Conservation (phyloP, 2,888 invertebrate species). For the Luperina testacea region DNA sequence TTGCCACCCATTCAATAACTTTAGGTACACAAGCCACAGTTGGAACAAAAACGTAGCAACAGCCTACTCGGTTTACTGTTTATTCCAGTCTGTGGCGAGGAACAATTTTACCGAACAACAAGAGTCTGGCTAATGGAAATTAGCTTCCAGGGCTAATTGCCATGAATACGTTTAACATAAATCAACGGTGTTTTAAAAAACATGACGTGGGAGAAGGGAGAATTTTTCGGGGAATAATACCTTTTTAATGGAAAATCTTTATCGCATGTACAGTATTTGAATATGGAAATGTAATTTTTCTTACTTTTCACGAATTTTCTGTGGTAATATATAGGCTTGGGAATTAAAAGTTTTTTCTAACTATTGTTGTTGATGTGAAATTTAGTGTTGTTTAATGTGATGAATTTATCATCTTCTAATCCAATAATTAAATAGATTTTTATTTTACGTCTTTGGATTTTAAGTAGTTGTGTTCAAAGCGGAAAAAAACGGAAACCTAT, state of each 20-base stretch:
- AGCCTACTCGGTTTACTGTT: constrained; percentile 53
- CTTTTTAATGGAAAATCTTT: constrained; percentile 66
- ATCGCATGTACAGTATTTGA: constrained; percentile 58
- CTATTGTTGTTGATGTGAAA: constrained; percentile 32
- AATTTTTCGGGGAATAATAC: constrained; percentile 61
- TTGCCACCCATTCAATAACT: not conserved
- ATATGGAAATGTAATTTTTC: constrained; percentile 60
- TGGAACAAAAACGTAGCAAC: constrained; percentile 3
- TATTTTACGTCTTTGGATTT: not conserved
- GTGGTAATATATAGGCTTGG: constrained; percentile 26
- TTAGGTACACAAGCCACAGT: not conserved
- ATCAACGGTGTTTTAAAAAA: constrained; percentile 78
- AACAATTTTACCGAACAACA: constrained; percentile 72
- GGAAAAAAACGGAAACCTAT: too few relatives aligned
- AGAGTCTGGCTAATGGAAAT: constrained; percentile 78
- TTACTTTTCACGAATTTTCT: constrained; percentile 39
- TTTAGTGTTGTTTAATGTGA: not conserved
- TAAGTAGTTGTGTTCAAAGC: too few relatives aligned
- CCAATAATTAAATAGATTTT: not conserved
- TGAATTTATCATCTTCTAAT: not conserved
- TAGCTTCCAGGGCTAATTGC: constrained; percentile 79
- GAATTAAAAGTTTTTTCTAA: constrained; percentile 38
- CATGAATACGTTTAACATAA: constrained; percentile 81
- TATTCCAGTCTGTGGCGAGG: constrained; percentile 49
- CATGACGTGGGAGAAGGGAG: constrained; percentile 71